These are phyloP conservation scores for Tetraodon nigroviridis DNA, from an alignment of 2,113 vertebrate genomes.

Conservation along the genomic window DNA sequence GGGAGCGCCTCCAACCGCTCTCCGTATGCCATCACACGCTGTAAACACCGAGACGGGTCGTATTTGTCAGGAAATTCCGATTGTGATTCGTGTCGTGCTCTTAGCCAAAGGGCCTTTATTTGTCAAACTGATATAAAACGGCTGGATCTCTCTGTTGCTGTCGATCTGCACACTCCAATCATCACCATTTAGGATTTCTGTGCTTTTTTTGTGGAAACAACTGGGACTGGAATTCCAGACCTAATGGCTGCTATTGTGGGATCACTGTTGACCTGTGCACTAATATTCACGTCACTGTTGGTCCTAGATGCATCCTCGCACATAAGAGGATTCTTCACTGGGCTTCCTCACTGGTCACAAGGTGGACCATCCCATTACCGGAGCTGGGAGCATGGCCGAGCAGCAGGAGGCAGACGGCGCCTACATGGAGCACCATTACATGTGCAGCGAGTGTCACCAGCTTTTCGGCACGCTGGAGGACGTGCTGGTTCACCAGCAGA, in stretches of 20 bases:
- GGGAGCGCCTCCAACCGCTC: slow-evolving; percentile 79
- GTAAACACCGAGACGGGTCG: slow-evolving; percentile 22
- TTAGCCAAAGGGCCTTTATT: slow-evolving; percentile 21
- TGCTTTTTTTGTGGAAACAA: neutral
- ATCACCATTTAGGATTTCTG: neutral
- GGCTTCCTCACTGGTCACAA: too few species aligned
- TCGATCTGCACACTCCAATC: too few species aligned
- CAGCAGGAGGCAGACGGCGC: slow-evolving; percentile 58
- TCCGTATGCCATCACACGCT: slow-evolving; percentile 66
- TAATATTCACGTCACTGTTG: neutral
- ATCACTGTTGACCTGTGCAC: neutral
- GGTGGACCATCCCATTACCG: neutral
- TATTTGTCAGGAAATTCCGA: neutral
- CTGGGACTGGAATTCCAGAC: neutral
- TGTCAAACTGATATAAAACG: slow-evolving; percentile 1
- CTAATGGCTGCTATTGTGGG: neutral
- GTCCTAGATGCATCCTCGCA: slow-evolving; percentile 22
- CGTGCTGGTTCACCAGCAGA: slow-evolving; percentile 86
- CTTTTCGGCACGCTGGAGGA: slow-evolving; percentile 85
- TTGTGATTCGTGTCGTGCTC: neutral
- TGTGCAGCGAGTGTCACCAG: slow-evolving; percentile 87
- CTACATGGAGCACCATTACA: slow-evolving; percentile 86
- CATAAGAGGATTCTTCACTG: too few species aligned
- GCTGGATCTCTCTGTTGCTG: neutral
- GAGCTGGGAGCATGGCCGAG: slow-evolving; percentile 56